Conservation (phyloP, 2,113 vertebrate genomes). For the Lucifuga dentata region DNA sequence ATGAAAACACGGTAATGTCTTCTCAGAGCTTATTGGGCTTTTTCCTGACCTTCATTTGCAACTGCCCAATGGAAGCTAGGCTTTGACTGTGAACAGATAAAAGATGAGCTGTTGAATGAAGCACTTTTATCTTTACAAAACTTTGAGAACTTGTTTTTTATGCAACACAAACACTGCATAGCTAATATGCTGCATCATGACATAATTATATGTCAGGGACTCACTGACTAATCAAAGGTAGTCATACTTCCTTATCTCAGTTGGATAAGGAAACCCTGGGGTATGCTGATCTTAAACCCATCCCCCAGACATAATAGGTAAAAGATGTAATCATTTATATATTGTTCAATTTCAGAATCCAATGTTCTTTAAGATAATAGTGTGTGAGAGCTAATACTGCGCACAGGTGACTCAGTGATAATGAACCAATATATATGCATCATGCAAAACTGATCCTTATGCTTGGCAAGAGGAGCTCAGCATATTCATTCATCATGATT, state of each 20-base stretch:
- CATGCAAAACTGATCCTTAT: conserved; percentile 68
- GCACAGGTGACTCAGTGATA: conserved; percentile 78
- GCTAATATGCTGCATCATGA: conserved; percentile 52
- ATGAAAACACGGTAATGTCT: conserved; percentile 77
- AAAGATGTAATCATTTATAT: conserved; percentile 57
- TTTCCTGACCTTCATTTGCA: too few relatives aligned
- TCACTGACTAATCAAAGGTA: conserved; percentile 47
- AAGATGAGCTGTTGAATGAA: conserved; percentile 72
- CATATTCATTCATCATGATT: conserved; percentile 59
- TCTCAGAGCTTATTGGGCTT: conserved; percentile 62
- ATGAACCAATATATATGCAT: conserved; percentile 83
- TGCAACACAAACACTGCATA: conserved; percentile 55
- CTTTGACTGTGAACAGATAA: conserved; percentile 63
- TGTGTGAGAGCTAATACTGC: conserved; percentile 58
- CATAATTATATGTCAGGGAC: conserved; percentile 47
- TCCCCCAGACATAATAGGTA: conserved; percentile 1
- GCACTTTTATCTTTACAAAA: conserved; percentile 73
- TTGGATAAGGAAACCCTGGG: conserved; percentile 32
- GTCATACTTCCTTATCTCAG: conserved; percentile 37
- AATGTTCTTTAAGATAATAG: conserved; percentile 71
- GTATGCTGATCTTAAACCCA: conserved; percentile 33
- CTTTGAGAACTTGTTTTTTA: conserved; percentile 54
- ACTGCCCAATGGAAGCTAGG: conserved; percentile 58
- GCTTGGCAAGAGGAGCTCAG: conserved; percentile 51
- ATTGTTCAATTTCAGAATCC: conserved; percentile 71